Conservation (phyloP, 2,113 vertebrate genomes). For the Grus americana region DNA sequence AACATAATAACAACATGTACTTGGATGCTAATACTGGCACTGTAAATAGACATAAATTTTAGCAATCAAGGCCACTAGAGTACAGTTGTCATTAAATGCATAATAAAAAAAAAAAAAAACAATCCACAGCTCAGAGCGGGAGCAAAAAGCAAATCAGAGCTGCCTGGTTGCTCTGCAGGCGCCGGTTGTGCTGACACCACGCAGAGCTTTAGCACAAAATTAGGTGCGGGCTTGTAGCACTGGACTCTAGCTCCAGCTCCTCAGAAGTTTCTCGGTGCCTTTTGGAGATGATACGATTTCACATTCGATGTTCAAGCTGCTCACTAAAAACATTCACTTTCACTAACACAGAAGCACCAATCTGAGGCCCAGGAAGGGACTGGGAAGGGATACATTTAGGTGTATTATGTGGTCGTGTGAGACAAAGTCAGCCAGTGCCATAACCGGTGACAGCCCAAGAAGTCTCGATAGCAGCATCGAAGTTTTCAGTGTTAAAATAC, state of each 20-base stretch:
- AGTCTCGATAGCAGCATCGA: not conserved
- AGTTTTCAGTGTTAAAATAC: not conserved
- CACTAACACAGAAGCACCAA: not conserved
- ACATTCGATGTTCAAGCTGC: not conserved
- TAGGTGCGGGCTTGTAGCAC: not conserved
- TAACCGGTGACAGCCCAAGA: not conserved
- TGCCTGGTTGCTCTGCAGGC: not conserved
- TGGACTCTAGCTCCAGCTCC: not conserved
- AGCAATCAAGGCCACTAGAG: constrained; percentile 20
- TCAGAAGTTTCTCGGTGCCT: not conserved
- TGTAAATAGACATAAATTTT: constrained; percentile 27
- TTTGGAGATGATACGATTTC: not conserved
- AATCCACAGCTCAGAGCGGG: not conserved
- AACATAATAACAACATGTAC: constrained; percentile 17
- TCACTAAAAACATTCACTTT: not conserved
- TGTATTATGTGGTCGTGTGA: not conserved
- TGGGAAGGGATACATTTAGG: not conserved
- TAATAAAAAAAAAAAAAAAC: not conserved
- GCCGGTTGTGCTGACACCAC: not conserved
- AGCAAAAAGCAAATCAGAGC: not conserved
- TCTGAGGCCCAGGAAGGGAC: not conserved
- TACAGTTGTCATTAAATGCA: not conserved
- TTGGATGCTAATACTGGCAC: not conserved
- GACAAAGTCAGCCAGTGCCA: not conserved
- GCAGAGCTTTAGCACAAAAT: not conserved